Evolutionary conservation across 1,140 invertebrate genomes (phyloP).

Genomic region (Lordiphosa clarofinis): DNA sequence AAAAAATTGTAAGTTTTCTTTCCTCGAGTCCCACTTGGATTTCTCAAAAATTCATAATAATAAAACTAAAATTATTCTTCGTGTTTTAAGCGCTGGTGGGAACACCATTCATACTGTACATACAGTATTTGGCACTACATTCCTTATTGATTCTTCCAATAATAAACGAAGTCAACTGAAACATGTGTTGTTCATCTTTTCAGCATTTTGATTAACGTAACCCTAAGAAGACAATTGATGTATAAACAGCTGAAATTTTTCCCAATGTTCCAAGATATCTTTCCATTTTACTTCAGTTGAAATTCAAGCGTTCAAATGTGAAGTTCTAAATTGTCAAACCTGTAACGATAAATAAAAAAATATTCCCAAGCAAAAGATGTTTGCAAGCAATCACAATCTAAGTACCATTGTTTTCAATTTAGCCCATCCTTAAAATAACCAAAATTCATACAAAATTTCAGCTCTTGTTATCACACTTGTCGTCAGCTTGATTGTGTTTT

Average conservation of each 20-base stretch:
- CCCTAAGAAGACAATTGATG: constrained; percentile 1
- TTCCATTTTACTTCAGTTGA: not conserved
- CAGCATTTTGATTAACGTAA: not conserved
- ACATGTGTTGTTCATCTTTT: not conserved
- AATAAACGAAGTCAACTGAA: not conserved
- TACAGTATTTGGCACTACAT: too few species aligned
- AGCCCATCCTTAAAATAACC: not conserved
- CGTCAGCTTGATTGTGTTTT: constrained; percentile 16
- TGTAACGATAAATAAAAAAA: too few species aligned
- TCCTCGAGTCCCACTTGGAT: too few species aligned
- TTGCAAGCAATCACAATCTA: constrained; percentile 2
- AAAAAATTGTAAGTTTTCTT: too few species aligned
- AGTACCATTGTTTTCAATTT: not conserved
- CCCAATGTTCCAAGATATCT: too few species aligned
- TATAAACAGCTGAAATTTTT: constrained; percentile 3
- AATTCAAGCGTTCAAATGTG: not conserved
- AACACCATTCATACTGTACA: too few species aligned
- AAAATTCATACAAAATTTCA: not conserved
- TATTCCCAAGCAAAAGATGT: not conserved
- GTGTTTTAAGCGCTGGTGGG: too few species aligned
- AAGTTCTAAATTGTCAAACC: not conserved
- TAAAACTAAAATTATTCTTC: too few species aligned
- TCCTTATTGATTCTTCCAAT: too few species aligned
- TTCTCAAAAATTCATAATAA: too few species aligned
- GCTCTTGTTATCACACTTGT: constrained; percentile 13